Evolutionary conservation across 1,140 invertebrate genomes (phyloP).

Genomic region (Gonatopus flavifemur): DNA sequence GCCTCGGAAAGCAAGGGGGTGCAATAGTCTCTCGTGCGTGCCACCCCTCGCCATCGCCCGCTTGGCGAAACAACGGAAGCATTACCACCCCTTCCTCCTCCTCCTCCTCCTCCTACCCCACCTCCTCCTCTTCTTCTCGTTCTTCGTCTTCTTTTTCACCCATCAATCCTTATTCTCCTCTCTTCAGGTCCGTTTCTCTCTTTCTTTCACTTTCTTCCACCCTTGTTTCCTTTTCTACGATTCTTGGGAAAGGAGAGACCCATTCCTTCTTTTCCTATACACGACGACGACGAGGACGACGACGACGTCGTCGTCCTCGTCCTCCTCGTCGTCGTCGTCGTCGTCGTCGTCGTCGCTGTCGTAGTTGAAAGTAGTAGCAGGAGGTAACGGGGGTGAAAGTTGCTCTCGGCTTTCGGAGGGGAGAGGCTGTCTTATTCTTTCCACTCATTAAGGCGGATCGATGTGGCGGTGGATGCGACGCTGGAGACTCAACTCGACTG

Average conservation of each 20-base stretch:
- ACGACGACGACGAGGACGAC: slow-evolving; percentile 8
- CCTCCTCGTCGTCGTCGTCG: slow-evolving; percentile 18
- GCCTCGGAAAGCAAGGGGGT: no score
- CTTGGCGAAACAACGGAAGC: no score
- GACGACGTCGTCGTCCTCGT: background rate
- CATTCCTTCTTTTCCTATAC: no score
- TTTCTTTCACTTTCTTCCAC: slow-evolving; percentile 1
- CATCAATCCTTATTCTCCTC: no score
- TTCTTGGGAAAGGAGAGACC: no score
- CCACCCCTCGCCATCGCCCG: slow-evolving; percentile 36
- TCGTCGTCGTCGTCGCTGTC: slow-evolving; percentile 16
- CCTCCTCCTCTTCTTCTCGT: slow-evolving; percentile 27
- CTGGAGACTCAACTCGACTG: background rate
- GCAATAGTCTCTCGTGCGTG: no score
- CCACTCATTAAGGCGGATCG: slow-evolving; percentile 60
- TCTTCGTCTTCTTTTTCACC: background rate
- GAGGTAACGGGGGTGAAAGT: background rate
- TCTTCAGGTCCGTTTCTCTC: background rate
- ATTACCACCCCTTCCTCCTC: slow-evolving; percentile 6
- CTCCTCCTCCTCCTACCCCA: slow-evolving; percentile 23
- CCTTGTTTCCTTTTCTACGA: no score
- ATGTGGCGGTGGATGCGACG: slow-evolving; percentile 35
- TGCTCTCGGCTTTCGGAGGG: background rate
- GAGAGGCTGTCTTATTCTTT: slow-evolving; percentile 54
- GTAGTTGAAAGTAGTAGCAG: slow-evolving; percentile 5